A percentile compares a stretch with the other conserved stretches of the same genome.
phyloP scores from a whole-genome alignment of 2,888 invertebrate genomes.

The Plutella xylostella region DNA sequence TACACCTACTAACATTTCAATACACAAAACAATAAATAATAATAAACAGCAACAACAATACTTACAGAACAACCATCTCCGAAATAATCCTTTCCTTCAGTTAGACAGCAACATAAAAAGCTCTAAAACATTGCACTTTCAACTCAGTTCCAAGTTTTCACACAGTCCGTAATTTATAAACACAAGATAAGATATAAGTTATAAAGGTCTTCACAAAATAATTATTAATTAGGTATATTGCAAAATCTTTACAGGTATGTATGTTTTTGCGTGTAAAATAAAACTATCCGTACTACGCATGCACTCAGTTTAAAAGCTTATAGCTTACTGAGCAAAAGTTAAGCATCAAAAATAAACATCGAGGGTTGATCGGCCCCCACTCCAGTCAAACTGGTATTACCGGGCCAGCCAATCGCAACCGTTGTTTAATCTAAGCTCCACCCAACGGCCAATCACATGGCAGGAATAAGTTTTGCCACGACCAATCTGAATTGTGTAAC shows the following conservation, averaged over 20 bases:
- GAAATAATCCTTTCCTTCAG: constrained; percentile 22
- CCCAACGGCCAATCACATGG: constrained; percentile 45
- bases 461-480: constrained; percentile 4
- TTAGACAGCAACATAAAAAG: not conserved
- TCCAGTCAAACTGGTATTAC: constrained; percentile 31
- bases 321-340: constrained; percentile 60
- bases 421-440: constrained; percentile 27
- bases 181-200: not conserved
- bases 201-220: too few species aligned
- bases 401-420: constrained; percentile 31
- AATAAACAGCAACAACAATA: constrained; percentile 18
- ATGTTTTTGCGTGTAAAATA: not conserved
- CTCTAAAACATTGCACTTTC: constrained; percentile 1
- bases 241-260: not conserved
- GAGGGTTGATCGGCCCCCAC: constrained; percentile 55
- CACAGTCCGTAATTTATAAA: not conserved
- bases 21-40: not conserved
- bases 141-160: not conserved
- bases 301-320: constrained; percentile 39
- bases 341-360: constrained; percentile 63
- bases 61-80: constrained; percentile 67
- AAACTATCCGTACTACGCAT: constrained; percentile 5
- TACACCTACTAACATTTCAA: not conserved
- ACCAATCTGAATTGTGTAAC: constrained; percentile 34
- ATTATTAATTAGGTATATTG: too few species aligned